Evolutionary conservation across 2,888 invertebrate genomes (phyloP).

Genomic region (Phaedon cochleariae): DNA sequence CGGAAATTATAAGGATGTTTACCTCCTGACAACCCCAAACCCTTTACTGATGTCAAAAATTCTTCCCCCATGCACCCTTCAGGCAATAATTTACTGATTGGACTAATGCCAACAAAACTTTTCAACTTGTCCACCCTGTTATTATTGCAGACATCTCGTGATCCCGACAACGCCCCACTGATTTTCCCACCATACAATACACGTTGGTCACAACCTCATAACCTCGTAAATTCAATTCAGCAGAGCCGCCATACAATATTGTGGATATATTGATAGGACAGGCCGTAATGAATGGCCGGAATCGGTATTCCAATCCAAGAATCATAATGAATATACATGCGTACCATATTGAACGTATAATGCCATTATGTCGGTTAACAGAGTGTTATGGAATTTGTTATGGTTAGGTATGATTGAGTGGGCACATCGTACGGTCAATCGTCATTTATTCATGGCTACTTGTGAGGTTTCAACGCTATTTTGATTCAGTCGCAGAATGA

Average conservation of each 20-base stretch:
- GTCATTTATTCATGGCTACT: no score
- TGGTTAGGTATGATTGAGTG: neutral
- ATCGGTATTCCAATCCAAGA: conserved; percentile 11
- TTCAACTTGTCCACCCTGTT: no score
- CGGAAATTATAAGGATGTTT: no score
- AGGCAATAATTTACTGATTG: no score
- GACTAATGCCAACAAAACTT: no score
- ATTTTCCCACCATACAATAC: no score
- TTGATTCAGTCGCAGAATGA: no score
- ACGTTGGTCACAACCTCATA: neutral
- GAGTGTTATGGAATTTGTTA: conserved; percentile 1
- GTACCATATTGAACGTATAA: conserved; percentile 7
- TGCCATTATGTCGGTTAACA: conserved; percentile 11
- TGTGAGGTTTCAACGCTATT: neutral
- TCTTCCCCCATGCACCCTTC: no score
- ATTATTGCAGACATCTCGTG: no score
- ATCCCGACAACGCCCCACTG: no score
- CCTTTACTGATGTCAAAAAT: no score
- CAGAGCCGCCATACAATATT: neutral
- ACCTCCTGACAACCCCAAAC: no score
- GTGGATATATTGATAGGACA: conserved; percentile 1
- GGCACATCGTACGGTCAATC: neutral
- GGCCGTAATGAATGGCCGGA: conserved; percentile 1
- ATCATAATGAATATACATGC: conserved; percentile 16
- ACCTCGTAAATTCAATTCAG: neutral